A percentile compares a stretch with the other conserved stretches of the same genome.
These are phyloP conservation scores for Cordylochernes scorpioides DNA, from an alignment of 2,888 invertebrate species.

Conservation along the genomic window DNA sequence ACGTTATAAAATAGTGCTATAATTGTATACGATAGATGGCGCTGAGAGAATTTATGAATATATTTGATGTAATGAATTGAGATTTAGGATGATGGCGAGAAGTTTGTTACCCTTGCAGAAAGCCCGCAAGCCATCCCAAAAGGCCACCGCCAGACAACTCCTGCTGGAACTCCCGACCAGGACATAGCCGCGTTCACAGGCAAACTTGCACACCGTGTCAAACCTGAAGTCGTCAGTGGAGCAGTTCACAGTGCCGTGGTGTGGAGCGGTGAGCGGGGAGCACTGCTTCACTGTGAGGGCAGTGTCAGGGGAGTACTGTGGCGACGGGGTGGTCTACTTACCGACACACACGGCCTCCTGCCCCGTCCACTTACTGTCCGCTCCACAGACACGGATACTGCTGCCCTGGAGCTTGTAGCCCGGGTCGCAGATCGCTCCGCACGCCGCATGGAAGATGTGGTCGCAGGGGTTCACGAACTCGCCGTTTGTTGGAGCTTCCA, in stretches of 20 bases:
- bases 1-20: too few relatives aligned
- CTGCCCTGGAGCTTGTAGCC: constrained; percentile 31
- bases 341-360: constrained; percentile 33
- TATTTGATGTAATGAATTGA: too few relatives aligned
- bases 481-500: constrained; percentile 34
- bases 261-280: constrained; percentile 28
- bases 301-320: too few relatives aligned
- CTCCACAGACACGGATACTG: constrained; percentile 33
- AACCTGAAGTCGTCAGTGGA: constrained; percentile 25
- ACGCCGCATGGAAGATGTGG: constrained; percentile 39
- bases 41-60: too few relatives aligned
- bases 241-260: constrained; percentile 29
- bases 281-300: constrained; percentile 35
- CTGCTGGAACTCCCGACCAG: constrained; percentile 35
- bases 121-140: constrained; percentile 39
- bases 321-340: constrained; percentile 23
- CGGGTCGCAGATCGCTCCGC: constrained; percentile 36
- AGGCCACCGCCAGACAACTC: constrained; percentile 35
- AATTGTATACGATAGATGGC: too few relatives aligned
- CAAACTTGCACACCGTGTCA: constrained; percentile 36
- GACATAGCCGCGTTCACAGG: constrained; percentile 34
- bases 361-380: constrained; percentile 38
- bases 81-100: too few relatives aligned
- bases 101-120: constrained; percentile 30
- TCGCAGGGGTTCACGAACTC: constrained; percentile 38